These are phyloP conservation scores for Dione vanillae DNA, from an alignment of 2,888 invertebrate species.

Conservation along the genomic window DNA sequence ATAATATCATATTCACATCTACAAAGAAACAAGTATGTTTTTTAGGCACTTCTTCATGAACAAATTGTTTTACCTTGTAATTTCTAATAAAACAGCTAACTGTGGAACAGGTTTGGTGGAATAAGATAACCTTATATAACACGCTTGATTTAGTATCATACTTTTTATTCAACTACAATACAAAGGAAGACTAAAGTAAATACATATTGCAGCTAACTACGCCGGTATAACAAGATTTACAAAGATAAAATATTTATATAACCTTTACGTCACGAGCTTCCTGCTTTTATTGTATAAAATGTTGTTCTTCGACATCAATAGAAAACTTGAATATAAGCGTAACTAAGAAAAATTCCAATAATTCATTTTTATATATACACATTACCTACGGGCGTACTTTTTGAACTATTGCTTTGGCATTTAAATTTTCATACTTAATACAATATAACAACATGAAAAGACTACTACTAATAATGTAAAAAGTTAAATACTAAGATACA, in stretches of 20 bases:
- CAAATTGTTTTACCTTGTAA: slow-evolving; percentile 25
- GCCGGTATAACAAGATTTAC: slow-evolving; percentile 24
- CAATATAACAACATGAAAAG: too few species aligned
- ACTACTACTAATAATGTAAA: not conserved
- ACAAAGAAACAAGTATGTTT: slow-evolving; percentile 23
- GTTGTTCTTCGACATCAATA: slow-evolving; percentile 7
- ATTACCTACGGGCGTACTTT: not conserved
- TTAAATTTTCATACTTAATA: not conserved
- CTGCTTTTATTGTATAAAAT: slow-evolving; percentile 23
- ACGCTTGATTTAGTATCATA: slow-evolving; percentile 34
- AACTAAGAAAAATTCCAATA: not conserved
- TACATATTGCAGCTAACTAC: slow-evolving; percentile 22
- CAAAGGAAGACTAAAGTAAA: slow-evolving; percentile 33
- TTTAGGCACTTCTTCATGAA: slow-evolving; percentile 26
- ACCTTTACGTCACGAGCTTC: slow-evolving; percentile 21
- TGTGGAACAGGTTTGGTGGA: slow-evolving; percentile 31
- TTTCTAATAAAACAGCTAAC: slow-evolving; percentile 34
- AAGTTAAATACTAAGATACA: not conserved
- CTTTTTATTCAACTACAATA: slow-evolving; percentile 33
- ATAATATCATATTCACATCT: not conserved
- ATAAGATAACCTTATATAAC: slow-evolving; percentile 37
- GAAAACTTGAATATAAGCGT: not conserved
- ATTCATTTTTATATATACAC: not conserved
- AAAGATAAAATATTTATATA: slow-evolving; percentile 27
- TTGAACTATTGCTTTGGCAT: not conserved